A percentile compares a stretch with the other conserved stretches of the same genome.
phyloP scores from a whole-genome alignment of 2,888 invertebrate species.

The Helicoverpa assulta region DNA sequence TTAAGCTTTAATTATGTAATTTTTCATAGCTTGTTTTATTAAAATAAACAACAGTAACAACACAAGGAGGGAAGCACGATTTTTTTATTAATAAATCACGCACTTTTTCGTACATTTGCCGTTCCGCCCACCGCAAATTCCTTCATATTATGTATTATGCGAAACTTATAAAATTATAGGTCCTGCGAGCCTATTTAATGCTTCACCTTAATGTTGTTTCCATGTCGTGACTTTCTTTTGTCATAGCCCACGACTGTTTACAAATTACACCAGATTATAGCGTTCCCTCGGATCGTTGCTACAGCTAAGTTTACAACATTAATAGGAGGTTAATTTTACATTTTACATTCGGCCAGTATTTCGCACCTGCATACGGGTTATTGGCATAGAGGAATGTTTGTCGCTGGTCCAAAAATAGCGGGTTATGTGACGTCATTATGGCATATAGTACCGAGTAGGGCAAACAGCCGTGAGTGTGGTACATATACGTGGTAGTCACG shows the following conservation, averaged over 20 bases:
- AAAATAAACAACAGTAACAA: constrained; percentile 24
- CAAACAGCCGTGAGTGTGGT: constrained; percentile 51
- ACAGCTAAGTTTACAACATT: background rate
- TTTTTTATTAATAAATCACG: constrained; percentile 33
- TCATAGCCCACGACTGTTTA: constrained; percentile 32
- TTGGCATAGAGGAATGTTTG: constrained; percentile 58
- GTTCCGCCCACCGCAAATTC: constrained; percentile 36
- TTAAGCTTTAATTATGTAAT: too few species aligned
- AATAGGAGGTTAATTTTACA: constrained; percentile 37
- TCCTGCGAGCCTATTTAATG: constrained; percentile 54
- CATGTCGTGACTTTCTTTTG: constrained; percentile 60
- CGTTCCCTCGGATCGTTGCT: constrained; percentile 3
- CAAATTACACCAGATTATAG: constrained; percentile 36
- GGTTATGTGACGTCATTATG: constrained; percentile 61
- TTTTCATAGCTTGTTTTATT: too few species aligned
- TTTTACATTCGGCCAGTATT: constrained; percentile 40
- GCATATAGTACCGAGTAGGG: constrained; percentile 63
- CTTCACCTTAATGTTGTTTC: constrained; percentile 50
- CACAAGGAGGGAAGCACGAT: background rate
- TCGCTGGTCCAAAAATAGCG: constrained; percentile 55
- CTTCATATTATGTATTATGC: constrained; percentile 45
- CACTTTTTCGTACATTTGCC: constrained; percentile 42
- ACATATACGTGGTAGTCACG: constrained; percentile 77
- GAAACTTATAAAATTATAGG: constrained; percentile 62
- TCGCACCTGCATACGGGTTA: constrained; percentile 60